Evolutionary conservation across 2,113 vertebrate genomes (phyloP).

Genomic region (Macquaria ambigua): DNA sequence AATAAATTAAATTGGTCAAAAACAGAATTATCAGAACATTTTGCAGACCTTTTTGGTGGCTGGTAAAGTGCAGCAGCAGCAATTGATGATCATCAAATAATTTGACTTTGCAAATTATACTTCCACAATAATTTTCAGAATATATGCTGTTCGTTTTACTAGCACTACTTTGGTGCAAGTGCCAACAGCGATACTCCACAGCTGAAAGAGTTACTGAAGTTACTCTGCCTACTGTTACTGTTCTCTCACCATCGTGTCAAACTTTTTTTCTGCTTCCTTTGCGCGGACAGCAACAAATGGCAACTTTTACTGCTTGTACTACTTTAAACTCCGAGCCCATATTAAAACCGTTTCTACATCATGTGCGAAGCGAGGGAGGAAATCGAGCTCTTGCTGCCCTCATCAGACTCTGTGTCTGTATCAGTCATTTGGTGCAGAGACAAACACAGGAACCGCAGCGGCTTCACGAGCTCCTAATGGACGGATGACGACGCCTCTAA

Average conservation of each 20-base stretch:
- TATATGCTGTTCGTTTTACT: not conserved
- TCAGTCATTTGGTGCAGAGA: conserved; percentile 62
- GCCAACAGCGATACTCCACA: too few relatives aligned
- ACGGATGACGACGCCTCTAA: conserved; percentile 66
- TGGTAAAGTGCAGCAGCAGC: not conserved
- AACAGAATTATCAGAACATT: too few relatives aligned
- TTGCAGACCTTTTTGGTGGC: not conserved
- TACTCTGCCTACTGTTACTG: not conserved
- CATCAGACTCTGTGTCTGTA: conserved; percentile 56
- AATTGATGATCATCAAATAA: not conserved
- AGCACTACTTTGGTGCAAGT: not conserved
- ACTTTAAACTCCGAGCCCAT: not conserved
- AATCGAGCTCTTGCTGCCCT: conserved; percentile 9
- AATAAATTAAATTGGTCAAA: not conserved
- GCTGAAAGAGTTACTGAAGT: not conserved
- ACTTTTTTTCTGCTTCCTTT: not conserved
- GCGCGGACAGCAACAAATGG: not conserved
- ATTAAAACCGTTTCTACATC: not conserved
- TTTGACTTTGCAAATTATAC: not conserved
- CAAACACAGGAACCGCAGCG: conserved; percentile 71
- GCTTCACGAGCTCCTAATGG: conserved; percentile 68
- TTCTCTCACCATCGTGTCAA: not conserved
- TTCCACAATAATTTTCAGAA: not conserved
- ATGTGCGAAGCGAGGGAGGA: conserved; percentile 31
- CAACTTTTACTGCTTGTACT: not conserved